Percentiles rank a stretch among this genome's conserved stretches.
Conservation (phyloP, 2,797 vertebrate species). For the Microcaecilia unicolor region DNA sequence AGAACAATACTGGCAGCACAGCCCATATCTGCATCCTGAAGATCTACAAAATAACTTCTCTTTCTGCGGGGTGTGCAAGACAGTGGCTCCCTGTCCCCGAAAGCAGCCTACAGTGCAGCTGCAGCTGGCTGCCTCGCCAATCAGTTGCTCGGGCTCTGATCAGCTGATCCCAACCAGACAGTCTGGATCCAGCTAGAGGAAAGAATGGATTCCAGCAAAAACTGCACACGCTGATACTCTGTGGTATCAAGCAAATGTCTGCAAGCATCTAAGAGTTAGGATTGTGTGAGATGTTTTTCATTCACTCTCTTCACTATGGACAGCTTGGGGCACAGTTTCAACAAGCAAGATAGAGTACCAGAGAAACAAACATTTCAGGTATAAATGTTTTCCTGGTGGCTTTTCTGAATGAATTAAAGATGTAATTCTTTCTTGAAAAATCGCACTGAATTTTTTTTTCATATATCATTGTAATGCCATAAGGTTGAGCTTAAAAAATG, state of each 20-base stretch:
- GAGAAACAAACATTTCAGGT: slow-evolving; percentile 30
- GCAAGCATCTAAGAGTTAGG: too few relatives aligned
- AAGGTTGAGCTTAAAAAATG: too few relatives aligned
- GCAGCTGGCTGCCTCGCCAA: slow-evolving; percentile 75
- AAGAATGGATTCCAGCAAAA: slow-evolving; percentile 58
- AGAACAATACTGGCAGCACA: slow-evolving; percentile 90
- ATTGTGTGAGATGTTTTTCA: slow-evolving; percentile 18
- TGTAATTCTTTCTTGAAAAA: too few relatives aligned
- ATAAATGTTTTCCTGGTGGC: too few relatives aligned
- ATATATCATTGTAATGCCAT: slow-evolving; percentile 17
- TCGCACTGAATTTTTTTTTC: too few relatives aligned
- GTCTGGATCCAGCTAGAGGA: slow-evolving; percentile 66
- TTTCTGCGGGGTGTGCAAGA: slow-evolving; percentile 71
- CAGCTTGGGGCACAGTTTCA: too few relatives aligned
- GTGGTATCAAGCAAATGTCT: slow-evolving; percentile 14
- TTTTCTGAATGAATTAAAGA: too few relatives aligned
- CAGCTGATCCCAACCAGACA: slow-evolving; percentile 82
- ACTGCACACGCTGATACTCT: slow-evolving; percentile 37
- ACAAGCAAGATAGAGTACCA: too few relatives aligned
- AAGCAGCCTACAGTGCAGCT: slow-evolving; percentile 81
- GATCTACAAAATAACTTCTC: slow-evolving; percentile 71
- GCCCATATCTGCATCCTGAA: slow-evolving; percentile 84
- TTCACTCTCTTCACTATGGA: slow-evolving; percentile 30
- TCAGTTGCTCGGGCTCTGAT: slow-evolving; percentile 73
- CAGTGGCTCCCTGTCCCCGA: slow-evolving; percentile 84